phyloP scores from a whole-genome alignment of 2,113 vertebrate genomes.

The Lasiurus borealis region DNA sequence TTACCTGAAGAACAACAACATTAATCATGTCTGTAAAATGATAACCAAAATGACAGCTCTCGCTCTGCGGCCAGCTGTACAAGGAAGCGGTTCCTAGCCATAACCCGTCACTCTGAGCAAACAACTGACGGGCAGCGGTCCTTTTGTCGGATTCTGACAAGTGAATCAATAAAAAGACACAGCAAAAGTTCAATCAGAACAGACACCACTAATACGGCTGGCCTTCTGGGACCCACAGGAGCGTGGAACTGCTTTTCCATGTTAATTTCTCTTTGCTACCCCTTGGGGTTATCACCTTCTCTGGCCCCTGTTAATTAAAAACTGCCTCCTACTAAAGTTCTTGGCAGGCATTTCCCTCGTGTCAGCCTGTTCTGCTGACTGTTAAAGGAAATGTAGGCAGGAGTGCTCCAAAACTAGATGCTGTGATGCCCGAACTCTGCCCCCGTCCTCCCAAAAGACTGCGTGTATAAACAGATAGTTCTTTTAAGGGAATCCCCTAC shows the following conservation, averaged over 20 bases:
- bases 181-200: slow-evolving; percentile 88
- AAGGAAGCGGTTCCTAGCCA: slow-evolving; percentile 74
- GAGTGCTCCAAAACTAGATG: slow-evolving; percentile 57
- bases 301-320: slow-evolving; percentile 91
- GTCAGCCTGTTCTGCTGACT: slow-evolving; percentile 84
- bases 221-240: slow-evolving; percentile 85
- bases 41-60: slow-evolving; percentile 69
- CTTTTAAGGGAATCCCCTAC: neutral
- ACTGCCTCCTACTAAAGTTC: slow-evolving; percentile 87
- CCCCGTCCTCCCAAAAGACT: neutral
- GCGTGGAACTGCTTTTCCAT: slow-evolving; percentile 87
- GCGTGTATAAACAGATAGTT: neutral
- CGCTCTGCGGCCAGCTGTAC: slow-evolving; percentile 49
- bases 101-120: slow-evolving; percentile 77
- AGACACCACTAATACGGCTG: slow-evolving; percentile 86
- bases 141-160: slow-evolving; percentile 88
- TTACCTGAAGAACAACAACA: slow-evolving; percentile 74
- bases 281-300: slow-evolving; percentile 87
- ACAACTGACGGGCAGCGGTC: slow-evolving; percentile 79
- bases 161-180: slow-evolving; percentile 89
- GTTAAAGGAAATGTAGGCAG: slow-evolving; percentile 71
- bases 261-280: slow-evolving; percentile 86
- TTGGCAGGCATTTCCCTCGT: slow-evolving; percentile 84
- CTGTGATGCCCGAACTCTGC: slow-evolving; percentile 55
- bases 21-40: slow-evolving; percentile 82